Conservation (phyloP, 2,113 vertebrate species). For the Amphiprion percula region DNA sequence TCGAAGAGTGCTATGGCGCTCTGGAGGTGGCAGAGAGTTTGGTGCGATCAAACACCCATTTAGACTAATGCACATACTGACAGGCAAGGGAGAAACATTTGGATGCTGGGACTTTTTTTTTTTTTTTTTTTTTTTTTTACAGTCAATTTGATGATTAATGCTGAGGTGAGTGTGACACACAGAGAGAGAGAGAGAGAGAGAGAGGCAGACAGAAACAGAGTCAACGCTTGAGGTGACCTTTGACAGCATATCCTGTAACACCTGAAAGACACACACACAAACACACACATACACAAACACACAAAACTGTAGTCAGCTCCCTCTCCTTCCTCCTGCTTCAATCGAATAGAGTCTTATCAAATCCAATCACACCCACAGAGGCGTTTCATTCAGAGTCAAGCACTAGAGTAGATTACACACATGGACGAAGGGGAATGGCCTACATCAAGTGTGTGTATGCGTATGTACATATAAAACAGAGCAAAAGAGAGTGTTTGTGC, state of each 20-base stretch:
- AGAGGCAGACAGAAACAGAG: slow-evolving; percentile 3
- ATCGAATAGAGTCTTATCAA: slow-evolving; percentile 71
- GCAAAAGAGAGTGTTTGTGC: not conserved
- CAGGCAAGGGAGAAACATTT: not conserved
- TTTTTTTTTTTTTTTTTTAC: too few relatives aligned
- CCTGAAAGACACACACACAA: slow-evolving; percentile 30
- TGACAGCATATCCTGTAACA: slow-evolving; percentile 37
- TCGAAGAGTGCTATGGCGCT: not conserved
- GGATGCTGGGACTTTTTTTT: not conserved
- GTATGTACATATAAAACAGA: slow-evolving; percentile 4
- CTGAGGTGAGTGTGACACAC: slow-evolving; percentile 1
- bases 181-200: slow-evolving; percentile 8
- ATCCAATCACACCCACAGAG: slow-evolving; percentile 74
- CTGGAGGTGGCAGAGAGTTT: not conserved
- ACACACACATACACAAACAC: slow-evolving; percentile 21
- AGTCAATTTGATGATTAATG: slow-evolving; percentile 29
- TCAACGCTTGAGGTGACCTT: slow-evolving; percentile 22
- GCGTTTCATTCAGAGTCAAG: slow-evolving; percentile 70
- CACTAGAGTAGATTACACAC: slow-evolving; percentile 65
- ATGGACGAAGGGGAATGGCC: slow-evolving; percentile 10
- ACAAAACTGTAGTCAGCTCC: slow-evolving; percentile 12
- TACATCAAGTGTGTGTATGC: slow-evolving; percentile 15
- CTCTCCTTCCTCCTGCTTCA: slow-evolving; percentile 35
- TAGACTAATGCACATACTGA: not conserved
- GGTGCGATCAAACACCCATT: not conserved